Base-by-base conservation (phyloP, 2,113 vertebrate genomes). In the Mesoclemmys tuberculata region DNA sequence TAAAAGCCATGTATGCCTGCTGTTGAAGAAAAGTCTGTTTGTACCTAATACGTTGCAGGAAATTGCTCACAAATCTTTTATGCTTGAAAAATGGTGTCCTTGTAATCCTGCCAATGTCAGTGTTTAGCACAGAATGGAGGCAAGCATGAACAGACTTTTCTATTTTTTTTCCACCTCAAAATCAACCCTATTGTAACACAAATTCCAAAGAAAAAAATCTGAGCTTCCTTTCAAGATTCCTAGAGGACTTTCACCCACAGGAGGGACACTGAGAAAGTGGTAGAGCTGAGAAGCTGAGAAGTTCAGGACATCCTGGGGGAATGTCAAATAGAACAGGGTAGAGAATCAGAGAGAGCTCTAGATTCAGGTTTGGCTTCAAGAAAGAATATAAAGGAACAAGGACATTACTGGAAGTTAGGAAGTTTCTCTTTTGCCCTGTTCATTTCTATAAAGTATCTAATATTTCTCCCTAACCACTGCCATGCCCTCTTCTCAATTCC, bases 341-440 rank as follows among this genome's bases (percentile, higher is more conserved):
- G 87, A 95, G 27, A 83, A 68, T 61, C 52, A 93, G 84, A 84
- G 81, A 82, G 75, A 58, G 35, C 16, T 41, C 68, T 90, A 35
- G 61, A 31, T 58, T 95, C 85, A 94, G 27, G 48, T 31, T 12
- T 1, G 29, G 29, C 29, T 75, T 78, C 61, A 87, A 11, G 64
- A 95, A 90, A 31, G 61, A 87, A 85, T 22, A 61, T 38, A 29
- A 10, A 80, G 91, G 21, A 83, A 86, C 96, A 91, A 82, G 19
- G 12, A 27, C 3, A 27, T 77, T 74, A 8, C 74, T 35, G 88
- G 35, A 22, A 35, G 68, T 88, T 84, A 79, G 7, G 21, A 78
- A 1, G 26, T 16, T 44, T 90, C 26, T 84, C 38, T 79, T 80
- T 54, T 27, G 48, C 6, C 56, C 26, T 3, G 38, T 29, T 75